These are phyloP conservation scores for Capitulum mitella DNA, from an alignment of 2,888 invertebrate genomes.

Conservation along the genomic window DNA sequence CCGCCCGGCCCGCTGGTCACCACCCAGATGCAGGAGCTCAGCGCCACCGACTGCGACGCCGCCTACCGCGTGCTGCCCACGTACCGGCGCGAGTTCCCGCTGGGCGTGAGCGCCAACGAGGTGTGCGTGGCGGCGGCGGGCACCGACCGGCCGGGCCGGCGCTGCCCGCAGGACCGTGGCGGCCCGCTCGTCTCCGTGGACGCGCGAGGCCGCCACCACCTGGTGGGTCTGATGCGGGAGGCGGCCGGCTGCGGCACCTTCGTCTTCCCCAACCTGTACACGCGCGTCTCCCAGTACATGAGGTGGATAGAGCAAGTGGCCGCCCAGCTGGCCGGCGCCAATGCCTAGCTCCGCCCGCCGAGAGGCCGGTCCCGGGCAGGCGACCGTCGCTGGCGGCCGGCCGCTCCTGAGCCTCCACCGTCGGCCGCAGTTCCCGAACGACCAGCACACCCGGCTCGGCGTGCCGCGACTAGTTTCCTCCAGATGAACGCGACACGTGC, in stretches of 20 bases:
- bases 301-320: neutral
- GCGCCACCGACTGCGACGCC: neutral
- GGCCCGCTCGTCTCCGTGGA: neutral
- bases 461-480: too few species aligned
- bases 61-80: neutral
- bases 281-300: neutral
- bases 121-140: neutral
- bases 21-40: neutral
- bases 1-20: neutral
- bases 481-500: too few species aligned
- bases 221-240: constrained; percentile 8
- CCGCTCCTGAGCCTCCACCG: too few species aligned
- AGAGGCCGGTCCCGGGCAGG: too few species aligned
- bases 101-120: neutral
- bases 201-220: neutral
- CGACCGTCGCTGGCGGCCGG: too few species aligned
- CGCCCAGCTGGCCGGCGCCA: neutral
- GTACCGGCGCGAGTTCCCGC: constrained; percentile 15
- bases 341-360: too few species aligned
- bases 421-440: too few species aligned
- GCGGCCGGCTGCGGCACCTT: constrained; percentile 4
- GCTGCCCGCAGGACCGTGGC: constrained; percentile 14
- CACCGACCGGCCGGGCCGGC: neutral
- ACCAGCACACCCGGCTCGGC: too few species aligned
- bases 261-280: constrained; percentile 18